Conservation (phyloP, 2,113 vertebrate species). For the Oryzias woworae region DNA sequence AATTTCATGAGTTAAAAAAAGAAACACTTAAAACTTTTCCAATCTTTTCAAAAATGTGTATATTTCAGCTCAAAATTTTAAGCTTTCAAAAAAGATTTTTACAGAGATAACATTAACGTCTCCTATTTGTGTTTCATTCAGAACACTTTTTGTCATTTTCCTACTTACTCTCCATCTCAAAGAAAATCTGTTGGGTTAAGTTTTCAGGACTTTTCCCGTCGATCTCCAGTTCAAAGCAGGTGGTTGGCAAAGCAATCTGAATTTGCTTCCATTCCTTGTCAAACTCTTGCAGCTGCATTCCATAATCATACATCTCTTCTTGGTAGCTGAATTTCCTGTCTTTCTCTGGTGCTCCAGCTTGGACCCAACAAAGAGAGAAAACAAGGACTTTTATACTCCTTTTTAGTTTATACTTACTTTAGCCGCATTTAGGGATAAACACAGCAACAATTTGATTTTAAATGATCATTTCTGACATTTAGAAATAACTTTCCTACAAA, state of each 20-base stretch:
- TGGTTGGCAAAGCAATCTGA: slow-evolving; percentile 53
- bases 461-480: too few relatives aligned
- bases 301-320: slow-evolving; percentile 81
- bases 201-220: slow-evolving; percentile 77
- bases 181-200: slow-evolving; percentile 78
- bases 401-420: neutral
- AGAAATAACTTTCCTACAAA: too few relatives aligned
- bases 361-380: neutral
- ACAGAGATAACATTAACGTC: too few relatives aligned
- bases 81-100: too few relatives aligned
- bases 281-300: slow-evolving; percentile 72
- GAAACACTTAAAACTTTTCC: neutral
- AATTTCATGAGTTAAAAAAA: neutral
- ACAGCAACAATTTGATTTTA: too few relatives aligned
- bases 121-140: too few relatives aligned
- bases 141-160: neutral
- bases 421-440: neutral
- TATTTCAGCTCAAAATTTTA: too few relatives aligned
- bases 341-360: slow-evolving; percentile 70
- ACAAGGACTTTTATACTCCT: neutral
- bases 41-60: neutral
- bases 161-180: slow-evolving; percentile 86
- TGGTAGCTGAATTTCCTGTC: slow-evolving; percentile 80
- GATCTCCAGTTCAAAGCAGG: slow-evolving; percentile 76
- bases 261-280: slow-evolving; percentile 72